Conservation (phyloP, 2,888 invertebrate species). For the Aelia acuminata region DNA sequence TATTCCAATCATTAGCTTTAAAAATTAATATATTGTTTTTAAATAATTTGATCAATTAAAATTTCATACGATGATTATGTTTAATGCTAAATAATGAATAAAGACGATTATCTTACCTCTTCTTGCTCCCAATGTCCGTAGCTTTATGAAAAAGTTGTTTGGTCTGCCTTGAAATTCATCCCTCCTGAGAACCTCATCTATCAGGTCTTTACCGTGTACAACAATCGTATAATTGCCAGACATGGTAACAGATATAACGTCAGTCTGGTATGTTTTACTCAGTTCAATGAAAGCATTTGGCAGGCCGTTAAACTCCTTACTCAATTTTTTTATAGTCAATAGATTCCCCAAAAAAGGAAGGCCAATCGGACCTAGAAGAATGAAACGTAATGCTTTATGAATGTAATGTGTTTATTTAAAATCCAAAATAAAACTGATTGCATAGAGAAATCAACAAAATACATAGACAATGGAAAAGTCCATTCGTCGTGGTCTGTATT, state of each 20-base stretch:
- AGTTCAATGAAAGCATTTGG: slow-evolving; percentile 72
- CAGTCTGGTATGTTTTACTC: slow-evolving; percentile 71
- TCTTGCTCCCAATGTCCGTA: slow-evolving; percentile 76
- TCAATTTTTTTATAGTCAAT: slow-evolving; percentile 68
- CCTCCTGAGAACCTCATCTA: slow-evolving; percentile 72
- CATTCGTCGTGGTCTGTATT: no score
- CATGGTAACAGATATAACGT: slow-evolving; percentile 74
- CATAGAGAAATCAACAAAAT: no score
- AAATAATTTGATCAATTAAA: not conserved
- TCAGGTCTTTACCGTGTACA: slow-evolving; percentile 72
- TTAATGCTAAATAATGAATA: no score
- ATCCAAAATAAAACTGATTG: no score
- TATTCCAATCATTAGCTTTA: no score
- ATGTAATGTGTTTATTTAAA: no score
- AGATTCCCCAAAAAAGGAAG: slow-evolving; percentile 71
- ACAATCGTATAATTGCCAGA: slow-evolving; percentile 73
- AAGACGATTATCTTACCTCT: slow-evolving; percentile 70
- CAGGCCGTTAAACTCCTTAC: slow-evolving; percentile 71
- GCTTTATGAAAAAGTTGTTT: slow-evolving; percentile 76
- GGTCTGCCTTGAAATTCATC: slow-evolving; percentile 79
- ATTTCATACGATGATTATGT: no score
- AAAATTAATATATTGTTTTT: no score
- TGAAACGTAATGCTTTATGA: not conserved
- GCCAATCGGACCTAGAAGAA: slow-evolving; percentile 71
- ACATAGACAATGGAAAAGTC: no score